phyloP scores from a whole-genome alignment of 2,113 vertebrate genomes.

The Petrocephalus microphthalmus region DNA sequence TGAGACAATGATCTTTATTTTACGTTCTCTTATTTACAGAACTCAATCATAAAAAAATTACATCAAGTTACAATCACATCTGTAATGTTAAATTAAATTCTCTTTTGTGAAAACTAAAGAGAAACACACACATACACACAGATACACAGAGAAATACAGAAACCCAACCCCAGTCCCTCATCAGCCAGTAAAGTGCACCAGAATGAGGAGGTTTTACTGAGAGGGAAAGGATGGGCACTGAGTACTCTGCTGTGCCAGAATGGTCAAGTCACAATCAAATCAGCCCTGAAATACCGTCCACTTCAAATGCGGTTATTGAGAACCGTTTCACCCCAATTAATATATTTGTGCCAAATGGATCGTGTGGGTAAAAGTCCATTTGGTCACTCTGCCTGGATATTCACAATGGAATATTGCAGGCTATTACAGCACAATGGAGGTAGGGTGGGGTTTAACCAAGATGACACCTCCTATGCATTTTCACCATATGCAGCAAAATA shows the following conservation, averaged over 20 bases:
- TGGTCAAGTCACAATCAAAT: not conserved
- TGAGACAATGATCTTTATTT: conserved; percentile 43
- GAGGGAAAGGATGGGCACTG: conserved; percentile 34
- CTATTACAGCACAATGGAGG: not conserved
- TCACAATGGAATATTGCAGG: conserved; percentile 7
- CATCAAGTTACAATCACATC: conserved; percentile 43
- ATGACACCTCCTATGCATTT: not conserved
- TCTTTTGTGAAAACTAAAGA: conserved; percentile 30
- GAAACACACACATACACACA: conserved; percentile 17
- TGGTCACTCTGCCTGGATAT: not conserved
- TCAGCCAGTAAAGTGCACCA: conserved; percentile 65
- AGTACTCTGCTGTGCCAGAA: conserved; percentile 25
- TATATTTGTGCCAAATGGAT: conserved; percentile 1
- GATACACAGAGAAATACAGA: conserved; percentile 32
- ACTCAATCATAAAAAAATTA: conserved; percentile 34
- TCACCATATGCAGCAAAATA: not conserved
- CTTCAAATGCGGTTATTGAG: not conserved
- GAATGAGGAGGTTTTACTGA: conserved; percentile 39
- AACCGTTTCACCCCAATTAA: not conserved
- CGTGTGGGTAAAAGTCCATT: not conserved
- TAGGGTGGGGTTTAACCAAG: not conserved
- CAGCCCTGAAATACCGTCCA: conserved; percentile 10
- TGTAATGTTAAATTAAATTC: conserved; percentile 50
- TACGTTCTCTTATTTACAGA: conserved; percentile 54
- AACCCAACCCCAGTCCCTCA: conserved; percentile 36